These are phyloP conservation scores for Tenebrio molitor DNA, from an alignment of 1,140 invertebrate species.

Conservation along the genomic window DNA sequence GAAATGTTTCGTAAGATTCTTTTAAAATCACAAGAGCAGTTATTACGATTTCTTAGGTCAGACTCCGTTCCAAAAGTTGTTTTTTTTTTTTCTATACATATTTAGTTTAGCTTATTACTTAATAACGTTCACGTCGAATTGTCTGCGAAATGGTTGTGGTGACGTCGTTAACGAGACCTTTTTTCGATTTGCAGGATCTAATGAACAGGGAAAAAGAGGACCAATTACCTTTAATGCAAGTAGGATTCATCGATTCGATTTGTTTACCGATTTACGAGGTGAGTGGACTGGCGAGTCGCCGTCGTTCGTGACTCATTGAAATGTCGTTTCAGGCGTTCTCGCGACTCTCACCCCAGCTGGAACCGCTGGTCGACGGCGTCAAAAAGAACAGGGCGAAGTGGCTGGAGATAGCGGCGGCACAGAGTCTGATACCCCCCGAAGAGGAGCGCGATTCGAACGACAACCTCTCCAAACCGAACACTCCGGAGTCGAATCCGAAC, in stretches of 20 bases:
- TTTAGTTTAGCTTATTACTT: no score
- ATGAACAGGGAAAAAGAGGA: conserved; percentile 98
- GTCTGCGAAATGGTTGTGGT: no score
- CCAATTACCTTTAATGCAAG: conserved; percentile 95
- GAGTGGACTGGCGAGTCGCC: conserved; percentile 53
- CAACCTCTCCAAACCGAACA: conserved; percentile 61
- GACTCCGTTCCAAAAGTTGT: no score
- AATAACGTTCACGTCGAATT: no score
- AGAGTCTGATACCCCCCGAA: conserved; percentile 57
- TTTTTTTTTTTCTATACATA: no score
- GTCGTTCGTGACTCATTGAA: neutral
- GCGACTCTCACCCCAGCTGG: conserved; percentile 80
- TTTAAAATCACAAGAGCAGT: no score
- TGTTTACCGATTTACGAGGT: conserved; percentile 97
- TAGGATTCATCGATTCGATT: conserved; percentile 96
- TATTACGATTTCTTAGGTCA: no score
- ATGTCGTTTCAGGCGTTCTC: conserved; percentile 81
- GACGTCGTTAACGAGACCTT: no score
- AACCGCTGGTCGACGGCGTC: conserved; percentile 89
- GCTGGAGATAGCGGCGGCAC: conserved; percentile 76
- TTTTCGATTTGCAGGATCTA: conserved; percentile 81
- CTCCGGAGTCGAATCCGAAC: conserved; percentile 52
- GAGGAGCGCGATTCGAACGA: conserved; percentile 62
- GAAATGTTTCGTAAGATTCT: no score
- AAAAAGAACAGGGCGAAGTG: conserved; percentile 85